Evolutionary conservation across 2,888 invertebrate species (phyloP).

Genomic region (Caenorhabditis panamensis): DNA sequence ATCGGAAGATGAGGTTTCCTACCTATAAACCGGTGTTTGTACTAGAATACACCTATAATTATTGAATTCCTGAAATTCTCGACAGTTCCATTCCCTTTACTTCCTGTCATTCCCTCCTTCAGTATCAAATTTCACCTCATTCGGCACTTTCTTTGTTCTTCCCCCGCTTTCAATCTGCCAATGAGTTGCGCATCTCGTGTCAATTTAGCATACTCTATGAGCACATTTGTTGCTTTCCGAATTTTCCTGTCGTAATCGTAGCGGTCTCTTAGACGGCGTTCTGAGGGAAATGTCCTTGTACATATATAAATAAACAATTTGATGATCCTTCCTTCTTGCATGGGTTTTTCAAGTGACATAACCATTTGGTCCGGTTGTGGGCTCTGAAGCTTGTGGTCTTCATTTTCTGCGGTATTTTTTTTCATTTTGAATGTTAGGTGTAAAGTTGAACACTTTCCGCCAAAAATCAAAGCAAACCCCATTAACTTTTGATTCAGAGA

Average conservation of each 20-base stretch:
- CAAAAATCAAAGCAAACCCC: neutral
- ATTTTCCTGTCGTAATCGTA: conserved; percentile 34
- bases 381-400: too few relatives aligned
- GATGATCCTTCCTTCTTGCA: neutral
- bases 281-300: conserved; percentile 39
- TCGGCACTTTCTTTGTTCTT: neutral
- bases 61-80: too few relatives aligned
- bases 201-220: conserved; percentile 21
- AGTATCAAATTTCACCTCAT: conserved; percentile 31
- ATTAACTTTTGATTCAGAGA: conserved; percentile 14
- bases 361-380: neutral
- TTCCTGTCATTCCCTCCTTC: neutral
- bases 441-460: neutral
- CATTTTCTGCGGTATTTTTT: too few relatives aligned
- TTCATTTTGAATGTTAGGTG: too few relatives aligned
- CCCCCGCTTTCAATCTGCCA: conserved; percentile 6
- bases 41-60: too few relatives aligned
- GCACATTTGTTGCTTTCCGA: conserved; percentile 25
- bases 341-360: neutral
- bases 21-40: too few relatives aligned
- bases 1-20: too few relatives aligned
- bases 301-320: conserved; percentile 59
- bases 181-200: conserved; percentile 36
- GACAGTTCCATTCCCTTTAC: neutral
- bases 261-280: neutral